Percentiles rank a stretch among this genome's conserved stretches.
Conservation (phyloP, 2,797 vertebrate genomes). For the Enteromius argenteus region DNA sequence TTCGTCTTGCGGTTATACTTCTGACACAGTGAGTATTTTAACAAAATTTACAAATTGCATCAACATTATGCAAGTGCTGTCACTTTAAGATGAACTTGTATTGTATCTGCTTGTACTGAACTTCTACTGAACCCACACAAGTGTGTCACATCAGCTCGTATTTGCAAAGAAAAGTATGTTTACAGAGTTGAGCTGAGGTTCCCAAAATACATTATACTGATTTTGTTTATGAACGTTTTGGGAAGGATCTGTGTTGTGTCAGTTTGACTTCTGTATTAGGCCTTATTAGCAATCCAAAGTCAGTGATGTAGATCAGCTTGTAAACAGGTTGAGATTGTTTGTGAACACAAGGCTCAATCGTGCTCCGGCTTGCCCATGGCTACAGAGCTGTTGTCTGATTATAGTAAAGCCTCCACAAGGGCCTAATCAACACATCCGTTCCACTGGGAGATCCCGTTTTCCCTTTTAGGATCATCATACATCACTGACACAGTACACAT, state of each 20-base stretch:
- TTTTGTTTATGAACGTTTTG: not conserved
- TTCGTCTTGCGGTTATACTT: not conserved
- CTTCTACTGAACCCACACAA: conserved; percentile 4
- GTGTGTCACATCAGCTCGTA: not conserved
- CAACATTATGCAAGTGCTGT: not conserved
- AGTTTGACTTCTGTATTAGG: not conserved
- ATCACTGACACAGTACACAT: conserved; percentile 14
- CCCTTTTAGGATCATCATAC: conserved; percentile 6
- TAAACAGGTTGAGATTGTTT: conserved; percentile 27
- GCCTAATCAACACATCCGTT: conserved; percentile 47
- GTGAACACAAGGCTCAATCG: conserved; percentile 2
- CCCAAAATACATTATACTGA: not conserved
- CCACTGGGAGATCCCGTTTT: conserved; percentile 17
- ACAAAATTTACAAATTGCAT: not conserved
- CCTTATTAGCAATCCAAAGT: conserved; percentile 1
- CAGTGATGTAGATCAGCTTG: conserved; percentile 11
- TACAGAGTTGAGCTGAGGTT: not conserved
- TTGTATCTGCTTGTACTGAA: not conserved
- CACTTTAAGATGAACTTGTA: not conserved
- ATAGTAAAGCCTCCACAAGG: conserved; percentile 25
- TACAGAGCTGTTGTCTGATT: conserved; percentile 34
- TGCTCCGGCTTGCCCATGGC: conserved; percentile 42
- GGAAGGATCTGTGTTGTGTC: not conserved
- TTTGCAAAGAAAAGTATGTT: not conserved
- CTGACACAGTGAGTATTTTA: not conserved